phyloP scores from a whole-genome alignment of 2,888 invertebrate genomes.

The Dynastes grantii region DNA sequence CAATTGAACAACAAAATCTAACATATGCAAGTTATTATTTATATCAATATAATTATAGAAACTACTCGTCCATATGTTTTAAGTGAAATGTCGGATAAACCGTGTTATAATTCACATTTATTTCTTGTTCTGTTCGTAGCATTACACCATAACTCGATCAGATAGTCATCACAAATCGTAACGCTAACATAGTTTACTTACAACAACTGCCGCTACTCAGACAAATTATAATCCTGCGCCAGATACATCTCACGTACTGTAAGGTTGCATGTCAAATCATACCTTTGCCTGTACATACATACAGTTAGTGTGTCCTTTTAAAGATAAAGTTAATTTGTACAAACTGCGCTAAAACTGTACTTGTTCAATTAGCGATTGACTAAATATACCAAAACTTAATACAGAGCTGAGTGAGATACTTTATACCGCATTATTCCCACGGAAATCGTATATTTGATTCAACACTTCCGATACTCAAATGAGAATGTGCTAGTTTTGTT shows the following conservation, averaged over 20 bases:
- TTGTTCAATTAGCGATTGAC: background rate
- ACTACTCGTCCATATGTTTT: too few species aligned
- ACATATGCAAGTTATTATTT: too few species aligned
- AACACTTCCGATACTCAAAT: too few species aligned
- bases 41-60: too few species aligned
- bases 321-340: too few species aligned
- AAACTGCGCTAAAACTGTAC: background rate
- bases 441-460: too few species aligned
- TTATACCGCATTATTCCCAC: background rate
- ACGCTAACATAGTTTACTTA: slow-evolving; percentile 19
- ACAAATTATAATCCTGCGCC: background rate
- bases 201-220: background rate
- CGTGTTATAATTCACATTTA: background rate
- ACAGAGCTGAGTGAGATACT: background rate
- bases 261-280: background rate
- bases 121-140: background rate
- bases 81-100: too few species aligned
- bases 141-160: background rate
- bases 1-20: too few species aligned
- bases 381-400: background rate
- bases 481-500: too few species aligned
- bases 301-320: background rate
- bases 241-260: background rate
- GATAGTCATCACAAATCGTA: background rate
- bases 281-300: background rate